Evolutionary conservation across 2,113 vertebrate species (phyloP), one percentile per base, ranked within the genome.

Genomic region (Leptosomus discolor): DNA sequence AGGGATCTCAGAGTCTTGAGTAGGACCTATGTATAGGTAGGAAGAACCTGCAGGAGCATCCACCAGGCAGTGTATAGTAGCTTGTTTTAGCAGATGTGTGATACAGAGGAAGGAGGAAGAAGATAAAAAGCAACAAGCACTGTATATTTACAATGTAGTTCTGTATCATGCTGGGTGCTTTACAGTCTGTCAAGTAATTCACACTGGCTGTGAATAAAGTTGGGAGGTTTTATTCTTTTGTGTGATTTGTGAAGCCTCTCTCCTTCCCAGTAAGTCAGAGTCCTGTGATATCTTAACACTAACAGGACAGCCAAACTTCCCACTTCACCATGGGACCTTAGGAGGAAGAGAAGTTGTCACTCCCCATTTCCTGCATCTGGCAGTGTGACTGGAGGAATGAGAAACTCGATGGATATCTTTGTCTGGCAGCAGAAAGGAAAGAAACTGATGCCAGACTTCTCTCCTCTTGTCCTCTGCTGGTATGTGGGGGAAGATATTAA

Each of bases 401-500:
- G 46, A 71, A 88, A 73, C 79, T 71, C 69, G 17, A 21, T 85
- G 85, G 88, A 15, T 77, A 74, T 13, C 41, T 76, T 94, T 51
- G 20, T 95, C 51, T 88, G 63, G 70, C 64, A 92, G 63, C 46
- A 80, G 24, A 75, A 32, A 37, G 36, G 76, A 57, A 75, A 51
- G 56, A 76, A 80, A 83, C 13, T 51, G 57, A 53, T 94, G 86
- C 90, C 92, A 89, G 76, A 34, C 46, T 79, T 79, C 36, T 71
- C 39, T 93, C 32, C 20, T 84, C 68, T 88, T 93, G 77, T 88
- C 83, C 61, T 93, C 76, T 92, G 45, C 67, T 94, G 75, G 39
- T 89, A 8, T 77, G 77, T 93, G 89, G 95, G 74, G 79, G 87
- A 93, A 83, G 88, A 94, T 93, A 74, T 27, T 80, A 91, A 92